Evolutionary conservation across 2,113 vertebrate genomes (phyloP), one percentile per base, ranked within the genome.

Genomic region (Apteryx mantelli): DNA sequence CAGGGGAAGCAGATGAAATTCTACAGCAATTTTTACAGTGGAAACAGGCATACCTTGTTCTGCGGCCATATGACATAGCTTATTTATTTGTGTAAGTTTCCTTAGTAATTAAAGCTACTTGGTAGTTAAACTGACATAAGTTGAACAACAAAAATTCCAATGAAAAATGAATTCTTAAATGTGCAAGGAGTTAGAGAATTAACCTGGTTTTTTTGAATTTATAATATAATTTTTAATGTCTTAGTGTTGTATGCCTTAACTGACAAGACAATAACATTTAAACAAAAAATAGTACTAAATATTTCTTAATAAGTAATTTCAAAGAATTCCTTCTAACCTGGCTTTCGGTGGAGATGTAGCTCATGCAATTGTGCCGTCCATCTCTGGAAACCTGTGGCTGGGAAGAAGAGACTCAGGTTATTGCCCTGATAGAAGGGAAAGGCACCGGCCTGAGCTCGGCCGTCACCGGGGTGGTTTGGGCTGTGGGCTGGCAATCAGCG

Each of bases 1-100:
- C 69, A 1, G 97, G 96, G 53, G 86, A 95, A 58, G 77, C 86
- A 15, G 40, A 91, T 25, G 93, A 95, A 7, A 46, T 98, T 14
- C 91, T 98, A 1, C 89, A 90, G 55, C 77, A 30, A 21, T 98
- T 98, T 82, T 38, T 97, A 32, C 63, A 79, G 50, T 98, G 98
- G 98, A 93, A 95, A 74, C 61, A 70, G 65, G 68, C 80, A 0
- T 13, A 56, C 25, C 80, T 97, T 9, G 11, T 48, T 30, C 76
- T 55, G 73, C 89, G 6, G 14, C 25, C 77, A 0, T 24, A 86
- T 2, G 82, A 96, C 15, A 3, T 94, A 4, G 65, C 96, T 36
- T 96, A 38, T 38, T 93, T 98, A 17, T 56, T 98, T 13, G 85
- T 94, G 98, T 98, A 92, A 36, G 16, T 48, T 85, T 82, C n/a